phyloP scores from a whole-genome alignment of 2,113 vertebrate genomes.

The Ceratotherium simum region DNA sequence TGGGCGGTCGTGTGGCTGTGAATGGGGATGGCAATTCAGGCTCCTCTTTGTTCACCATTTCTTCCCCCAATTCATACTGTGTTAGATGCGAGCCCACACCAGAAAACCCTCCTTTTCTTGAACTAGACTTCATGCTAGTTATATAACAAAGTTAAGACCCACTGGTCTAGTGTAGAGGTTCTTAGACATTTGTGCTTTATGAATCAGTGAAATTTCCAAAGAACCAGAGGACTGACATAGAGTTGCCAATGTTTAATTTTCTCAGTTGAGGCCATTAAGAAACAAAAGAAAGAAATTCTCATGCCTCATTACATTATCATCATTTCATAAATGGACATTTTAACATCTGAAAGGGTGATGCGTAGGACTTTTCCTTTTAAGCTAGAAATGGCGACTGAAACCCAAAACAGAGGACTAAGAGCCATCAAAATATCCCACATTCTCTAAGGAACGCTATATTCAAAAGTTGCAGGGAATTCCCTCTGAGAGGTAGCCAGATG shows the following conservation, averaged over 20 bases:
- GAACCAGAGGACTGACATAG: not conserved
- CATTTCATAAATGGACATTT: not conserved
- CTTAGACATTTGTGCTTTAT: not conserved
- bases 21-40: not conserved
- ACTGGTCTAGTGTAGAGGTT: not conserved
- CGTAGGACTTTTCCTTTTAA: not conserved
- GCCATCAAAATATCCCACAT: not conserved
- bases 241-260: not conserved
- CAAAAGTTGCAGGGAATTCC: not conserved
- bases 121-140: not conserved
- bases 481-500: not conserved
- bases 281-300: not conserved
- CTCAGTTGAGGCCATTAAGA: not conserved
- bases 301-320: not conserved
- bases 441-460: not conserved
- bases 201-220: conserved; percentile 30
- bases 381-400: not conserved
- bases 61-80: not conserved
- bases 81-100: not conserved
- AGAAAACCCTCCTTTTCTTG: not conserved
- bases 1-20: not conserved
- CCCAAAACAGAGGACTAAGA: not conserved
- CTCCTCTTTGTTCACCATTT: not conserved
- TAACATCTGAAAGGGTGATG: not conserved
- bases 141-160: not conserved